Evolutionary conservation across 2,797 vertebrate genomes (phyloP), one percentile per base, ranked within the genome.

Genomic region (Pelochelys cantorii): DNA sequence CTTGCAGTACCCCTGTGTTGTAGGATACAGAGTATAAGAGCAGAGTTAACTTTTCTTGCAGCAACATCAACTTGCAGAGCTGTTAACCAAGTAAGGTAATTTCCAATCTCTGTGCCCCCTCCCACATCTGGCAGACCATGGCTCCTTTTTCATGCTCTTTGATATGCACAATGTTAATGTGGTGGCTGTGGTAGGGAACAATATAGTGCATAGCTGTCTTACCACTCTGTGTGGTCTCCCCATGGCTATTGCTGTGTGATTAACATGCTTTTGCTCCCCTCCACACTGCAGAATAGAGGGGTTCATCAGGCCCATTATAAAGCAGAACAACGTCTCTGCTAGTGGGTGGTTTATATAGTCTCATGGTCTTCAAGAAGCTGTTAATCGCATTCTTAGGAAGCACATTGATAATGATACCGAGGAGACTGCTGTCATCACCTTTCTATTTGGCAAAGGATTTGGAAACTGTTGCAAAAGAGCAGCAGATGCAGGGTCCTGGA

Each of bases 301-400:
- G 14, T 27, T 77, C 42, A 27, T n/a, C 52, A 42, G 17, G 10
- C 5, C 37, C 57, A 82, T 42, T 60, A 52, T 62, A 82, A 82
- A 59, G 11, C 57, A 27, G 74, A 14, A 62, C 48, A 83, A 0
- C 0, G 52, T 27, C 27, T 37, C 0, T 0, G 83, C 7, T 84
- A 77, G 13, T 0, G 17, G 77, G 83, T 42, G 86, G 80, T 42
- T 48, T 89, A 0, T 11, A 62, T 31, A 71, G 62, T 71, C 31
- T 53, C 9, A 71, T 1, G 56, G 60, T 94, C 93, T 90, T 53
- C 34, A 74, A 65, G 84, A 93, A 96, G 48, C 9, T 37, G 81
- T 71, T 4, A 37, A 65, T 1, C 8, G 6, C 0, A 2, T 15
- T 87, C 74, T 13, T 59, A 2, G 18, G 89, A 60, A 93, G 77